A percentile compares a stretch with the other conserved stretches of the same genome.
These are phyloP conservation scores for Burhinus oedicnemus DNA, from an alignment of 2,113 vertebrate genomes.

Conservation along the genomic window DNA sequence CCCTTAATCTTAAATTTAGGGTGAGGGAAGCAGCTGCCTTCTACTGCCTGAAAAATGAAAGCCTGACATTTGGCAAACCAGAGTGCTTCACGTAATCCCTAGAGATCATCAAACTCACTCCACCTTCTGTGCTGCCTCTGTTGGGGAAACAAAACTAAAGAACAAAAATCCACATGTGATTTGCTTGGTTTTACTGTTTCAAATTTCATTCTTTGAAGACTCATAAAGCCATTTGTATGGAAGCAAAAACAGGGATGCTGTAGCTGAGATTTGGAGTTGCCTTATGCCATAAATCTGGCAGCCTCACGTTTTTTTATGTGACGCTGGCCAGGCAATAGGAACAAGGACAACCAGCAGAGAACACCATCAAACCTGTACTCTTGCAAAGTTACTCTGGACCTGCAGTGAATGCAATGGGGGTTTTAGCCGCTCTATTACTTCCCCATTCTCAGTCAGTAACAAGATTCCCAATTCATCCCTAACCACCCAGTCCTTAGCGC, in stretches of 20 bases:
- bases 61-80: background rate
- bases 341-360: background rate
- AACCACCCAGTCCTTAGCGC: background rate
- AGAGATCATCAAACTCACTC: background rate
- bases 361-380: background rate
- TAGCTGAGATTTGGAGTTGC: background rate
- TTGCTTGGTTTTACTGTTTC: background rate
- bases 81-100: background rate
- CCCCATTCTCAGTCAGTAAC: background rate
- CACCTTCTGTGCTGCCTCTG: background rate
- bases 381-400: constrained; percentile 40
- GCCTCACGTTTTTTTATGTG: background rate
- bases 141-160: background rate
- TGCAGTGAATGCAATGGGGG: background rate
- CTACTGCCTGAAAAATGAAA: background rate
- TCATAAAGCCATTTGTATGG: background rate
- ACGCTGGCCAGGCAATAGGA: background rate
- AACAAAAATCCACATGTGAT: background rate
- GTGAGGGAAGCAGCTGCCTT: background rate
- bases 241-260: background rate
- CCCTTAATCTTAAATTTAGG: background rate
- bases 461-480: background rate
- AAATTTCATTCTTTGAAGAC: constrained; percentile 1
- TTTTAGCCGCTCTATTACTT: constrained; percentile 6
- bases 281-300: constrained; percentile 24